phyloP scores from a whole-genome alignment of 2,888 invertebrate genomes.

The Xanthostigma xanthostigma region DNA sequence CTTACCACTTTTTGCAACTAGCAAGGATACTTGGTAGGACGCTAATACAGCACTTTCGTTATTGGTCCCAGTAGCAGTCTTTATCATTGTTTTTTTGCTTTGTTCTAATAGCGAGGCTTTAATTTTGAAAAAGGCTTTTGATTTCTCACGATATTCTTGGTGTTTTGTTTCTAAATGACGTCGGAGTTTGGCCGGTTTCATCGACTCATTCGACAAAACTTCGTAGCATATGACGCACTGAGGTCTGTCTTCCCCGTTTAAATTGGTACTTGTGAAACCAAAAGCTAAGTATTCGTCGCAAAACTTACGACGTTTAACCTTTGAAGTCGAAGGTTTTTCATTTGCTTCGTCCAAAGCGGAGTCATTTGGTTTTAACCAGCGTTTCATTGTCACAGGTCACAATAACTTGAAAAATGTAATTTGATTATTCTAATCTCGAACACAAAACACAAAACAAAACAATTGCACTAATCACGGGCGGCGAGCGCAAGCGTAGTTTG shows the following conservation, averaged over 20 bases:
- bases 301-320: too few relatives aligned
- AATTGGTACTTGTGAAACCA: conserved; percentile 13
- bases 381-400: too few relatives aligned
- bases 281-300: conserved; percentile 11
- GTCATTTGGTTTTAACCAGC: too few relatives aligned
- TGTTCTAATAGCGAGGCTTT: conserved; percentile 9
- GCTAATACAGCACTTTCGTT: neutral
- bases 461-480: too few relatives aligned
- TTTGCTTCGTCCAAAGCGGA: too few relatives aligned
- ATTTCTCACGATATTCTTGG: conserved; percentile 9
- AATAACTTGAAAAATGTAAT: too few relatives aligned
- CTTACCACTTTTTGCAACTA: too few relatives aligned
- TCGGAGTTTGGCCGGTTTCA: conserved; percentile 10
- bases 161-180: conserved; percentile 10
- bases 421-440: too few relatives aligned
- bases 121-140: conserved; percentile 9
- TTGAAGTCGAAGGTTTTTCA: too few relatives aligned
- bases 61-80: conserved; percentile 6
- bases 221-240: conserved; percentile 14
- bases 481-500: too few relatives aligned
- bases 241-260: conserved; percentile 12
- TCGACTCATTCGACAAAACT: conserved; percentile 10
- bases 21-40: neutral
- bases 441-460: too few relatives aligned
- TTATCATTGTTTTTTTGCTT: conserved; percentile 8